These are phyloP conservation scores for Diglossa cyanea DNA, from an alignment of 2,797 vertebrate species.

Conservation along the genomic window DNA sequence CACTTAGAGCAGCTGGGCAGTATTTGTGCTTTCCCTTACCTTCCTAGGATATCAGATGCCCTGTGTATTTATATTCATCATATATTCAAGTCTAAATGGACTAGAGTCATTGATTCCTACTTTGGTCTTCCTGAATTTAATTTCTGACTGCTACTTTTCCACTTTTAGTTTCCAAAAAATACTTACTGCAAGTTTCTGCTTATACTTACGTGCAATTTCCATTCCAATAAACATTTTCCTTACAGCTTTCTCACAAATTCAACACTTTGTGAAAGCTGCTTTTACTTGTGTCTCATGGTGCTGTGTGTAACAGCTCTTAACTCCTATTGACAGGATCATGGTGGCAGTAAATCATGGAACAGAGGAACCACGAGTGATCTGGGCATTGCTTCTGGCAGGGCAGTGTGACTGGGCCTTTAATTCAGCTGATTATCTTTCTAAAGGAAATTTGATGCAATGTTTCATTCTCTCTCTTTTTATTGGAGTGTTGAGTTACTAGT, in stretches of 20 bases:
- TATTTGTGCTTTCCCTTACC: not conserved
- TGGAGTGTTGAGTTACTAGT: not conserved
- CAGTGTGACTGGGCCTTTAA: not conserved
- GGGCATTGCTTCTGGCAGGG: not conserved
- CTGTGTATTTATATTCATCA: not conserved
- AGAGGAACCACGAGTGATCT: not conserved
- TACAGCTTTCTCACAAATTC: not conserved
- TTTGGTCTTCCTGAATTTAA: conserved; percentile 8
- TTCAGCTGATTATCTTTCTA: not conserved
- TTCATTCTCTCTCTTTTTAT: not conserved
- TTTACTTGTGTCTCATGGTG: not conserved
- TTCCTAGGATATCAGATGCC: not conserved
- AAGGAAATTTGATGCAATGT: not conserved
- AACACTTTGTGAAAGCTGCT: not conserved
- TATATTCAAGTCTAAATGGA: not conserved
- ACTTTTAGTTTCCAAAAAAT: conserved; percentile 25
- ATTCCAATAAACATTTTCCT: conserved; percentile 38
- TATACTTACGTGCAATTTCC: conserved; percentile 27
- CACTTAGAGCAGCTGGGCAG: not conserved
- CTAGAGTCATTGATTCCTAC: conserved; percentile 9
- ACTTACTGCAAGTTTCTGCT: not conserved
- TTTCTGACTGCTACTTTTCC: conserved; percentile 54
- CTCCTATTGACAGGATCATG: not conserved
- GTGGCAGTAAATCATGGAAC: not conserved
- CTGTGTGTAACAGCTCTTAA: not conserved